These are phyloP conservation scores for Oncopodura yosiiana DNA, from an alignment of 1,140 invertebrate genomes.

Conservation along the genomic window DNA sequence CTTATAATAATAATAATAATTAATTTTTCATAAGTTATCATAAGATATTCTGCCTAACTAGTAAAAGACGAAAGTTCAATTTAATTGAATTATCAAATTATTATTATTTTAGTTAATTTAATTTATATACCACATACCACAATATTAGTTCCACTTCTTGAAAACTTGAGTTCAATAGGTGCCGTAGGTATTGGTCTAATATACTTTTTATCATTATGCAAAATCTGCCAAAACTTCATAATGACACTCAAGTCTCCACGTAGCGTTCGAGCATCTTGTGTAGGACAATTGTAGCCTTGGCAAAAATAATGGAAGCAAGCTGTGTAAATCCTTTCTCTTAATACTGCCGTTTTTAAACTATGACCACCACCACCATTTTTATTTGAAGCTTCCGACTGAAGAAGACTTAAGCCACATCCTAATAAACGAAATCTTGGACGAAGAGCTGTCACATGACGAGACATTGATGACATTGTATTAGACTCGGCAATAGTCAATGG, in stretches of 20 bases:
- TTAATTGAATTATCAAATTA: too few species aligned
- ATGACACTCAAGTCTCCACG: constrained; percentile 80
- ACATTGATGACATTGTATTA: constrained; percentile 52
- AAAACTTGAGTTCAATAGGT: too few species aligned
- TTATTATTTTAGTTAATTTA: too few species aligned
- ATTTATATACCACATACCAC: too few species aligned
- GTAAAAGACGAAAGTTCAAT: too few species aligned
- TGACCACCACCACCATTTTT: constrained; percentile 78
- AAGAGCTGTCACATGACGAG: constrained; percentile 74
- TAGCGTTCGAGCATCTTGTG: constrained; percentile 62
- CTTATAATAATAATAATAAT: too few species aligned
- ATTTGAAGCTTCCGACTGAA: too few species aligned
- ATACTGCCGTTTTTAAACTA: constrained; percentile 78
- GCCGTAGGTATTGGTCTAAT: constrained; percentile 55
- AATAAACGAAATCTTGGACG: constrained; percentile 75
- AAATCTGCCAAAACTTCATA: constrained; percentile 90
- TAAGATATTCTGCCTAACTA: too few species aligned
- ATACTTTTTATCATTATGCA: constrained; percentile 96
- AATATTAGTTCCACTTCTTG: too few species aligned
- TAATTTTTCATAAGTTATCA: too few species aligned
- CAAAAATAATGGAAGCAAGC: constrained; percentile 94
- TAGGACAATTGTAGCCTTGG: constrained; percentile 68
- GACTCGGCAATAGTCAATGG: constrained; percentile 68
- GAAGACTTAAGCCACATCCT: constrained; percentile 77
- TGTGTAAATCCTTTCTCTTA: constrained; percentile 88